A percentile compares a stretch with the other conserved stretches of the same genome.
Evolutionary conservation across 2,113 vertebrate species (phyloP).

Genomic region (Cisticola juncidis): DNA sequence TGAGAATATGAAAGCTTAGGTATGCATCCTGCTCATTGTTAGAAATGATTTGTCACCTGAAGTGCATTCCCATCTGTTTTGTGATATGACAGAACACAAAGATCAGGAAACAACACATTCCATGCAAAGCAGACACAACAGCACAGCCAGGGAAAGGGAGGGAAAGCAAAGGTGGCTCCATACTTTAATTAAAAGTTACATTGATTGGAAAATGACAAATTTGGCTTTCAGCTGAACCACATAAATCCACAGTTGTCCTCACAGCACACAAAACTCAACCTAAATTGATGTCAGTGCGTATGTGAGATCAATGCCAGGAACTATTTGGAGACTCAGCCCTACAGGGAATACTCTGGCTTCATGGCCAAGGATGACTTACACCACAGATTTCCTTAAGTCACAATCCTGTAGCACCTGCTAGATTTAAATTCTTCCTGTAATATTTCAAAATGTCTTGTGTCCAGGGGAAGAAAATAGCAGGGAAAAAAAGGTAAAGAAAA

Average conservation of each 20-base stretch:
- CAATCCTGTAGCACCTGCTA: not conserved
- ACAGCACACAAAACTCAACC: not conserved
- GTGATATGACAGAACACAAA: constrained; percentile 74
- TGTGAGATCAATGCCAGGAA: not conserved
- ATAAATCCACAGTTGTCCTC: not conserved
- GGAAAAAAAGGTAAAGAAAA: not conserved
- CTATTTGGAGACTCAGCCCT: not conserved
- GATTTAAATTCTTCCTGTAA: not conserved
- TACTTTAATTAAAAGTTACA: not conserved
- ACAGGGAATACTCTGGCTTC: not conserved
- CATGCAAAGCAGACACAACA: constrained; percentile 64
- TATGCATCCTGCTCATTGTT: not conserved
- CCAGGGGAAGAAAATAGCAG: not conserved
- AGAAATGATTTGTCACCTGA: constrained; percentile 38
- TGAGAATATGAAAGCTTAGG: constrained; percentile 4
- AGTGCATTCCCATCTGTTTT: constrained; percentile 89
- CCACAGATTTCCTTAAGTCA: not conserved
- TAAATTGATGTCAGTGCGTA: not conserved
- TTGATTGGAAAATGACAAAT: not conserved
- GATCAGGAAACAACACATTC: not conserved
- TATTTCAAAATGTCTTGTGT: not conserved
- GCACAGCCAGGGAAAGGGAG: constrained; percentile 11
- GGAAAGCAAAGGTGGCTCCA: constrained; percentile 59
- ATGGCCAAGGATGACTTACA: not conserved
- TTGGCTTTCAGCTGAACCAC: not conserved